Base-by-base conservation (phyloP, 2,113 vertebrate genomes). In the Cyanistes caeruleus region DNA sequence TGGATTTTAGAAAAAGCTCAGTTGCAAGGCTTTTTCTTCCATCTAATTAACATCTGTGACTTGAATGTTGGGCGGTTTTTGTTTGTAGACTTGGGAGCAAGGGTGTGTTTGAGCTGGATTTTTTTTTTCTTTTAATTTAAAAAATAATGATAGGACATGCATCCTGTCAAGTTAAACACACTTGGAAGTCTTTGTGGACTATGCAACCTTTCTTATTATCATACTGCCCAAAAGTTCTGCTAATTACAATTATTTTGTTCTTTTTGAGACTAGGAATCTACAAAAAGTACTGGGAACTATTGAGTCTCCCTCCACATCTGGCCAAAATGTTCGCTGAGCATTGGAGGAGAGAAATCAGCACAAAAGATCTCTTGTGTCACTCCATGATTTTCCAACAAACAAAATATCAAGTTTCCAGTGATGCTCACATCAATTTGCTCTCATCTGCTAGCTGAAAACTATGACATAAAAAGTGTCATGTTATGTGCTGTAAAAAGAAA, bases 1-100 rank as follows among this genome's bases (percentile, higher is more conserved):
- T 74, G 24, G 19, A n/a, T 77, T 86, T 80, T 70, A 49, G n/a
- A n/a, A 72, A 85, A 85, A 83, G 6, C 5, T 85, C 35, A 17
- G 0, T 48, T 70, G 15, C 5, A 72, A 55, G n/a, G 37, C 25
- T 17, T 80, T 72, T 59, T 39, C 4, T 39, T 68, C 41, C 59
- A 21, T 63, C 35, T 89, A 41, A 9, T 51, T 72, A 52, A 41
- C 19, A 49, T 3, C 63, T 84, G 5, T 56, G 24, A 60, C 19
- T 64, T 72, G 11, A 68, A 68, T 19, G 5, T 53, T 60, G 17
- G 3, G 0, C n/a, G 0, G 0, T 39, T 3, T 7, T 83, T 46
- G 15, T 52, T 63, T 65, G 10, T 62, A 48, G 17, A 4, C 13
- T 24, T 46, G 4, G 4, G 7, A 7, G 7, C 11, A 8, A 2